Percentiles rank a stretch among this genome's conserved stretches.
These are phyloP conservation scores for Caranx melampygus DNA, from an alignment of 2,113 vertebrate species.

Conservation along the genomic window DNA sequence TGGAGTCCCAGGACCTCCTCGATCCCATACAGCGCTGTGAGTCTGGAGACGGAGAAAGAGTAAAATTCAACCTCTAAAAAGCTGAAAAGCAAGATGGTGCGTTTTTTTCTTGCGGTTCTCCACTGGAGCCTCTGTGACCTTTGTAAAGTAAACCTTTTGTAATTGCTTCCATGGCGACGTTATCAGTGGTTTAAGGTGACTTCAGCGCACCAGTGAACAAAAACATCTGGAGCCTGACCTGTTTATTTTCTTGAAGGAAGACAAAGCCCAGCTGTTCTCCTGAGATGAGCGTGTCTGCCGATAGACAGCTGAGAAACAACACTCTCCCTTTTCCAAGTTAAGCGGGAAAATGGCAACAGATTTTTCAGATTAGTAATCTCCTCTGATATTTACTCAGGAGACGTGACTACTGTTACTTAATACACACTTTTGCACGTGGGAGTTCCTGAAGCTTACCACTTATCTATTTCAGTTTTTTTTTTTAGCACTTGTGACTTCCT, in stretches of 20 bases:
- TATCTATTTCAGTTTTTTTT: background rate
- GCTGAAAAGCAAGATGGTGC: background rate
- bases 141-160: background rate
- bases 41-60: conserved; percentile 69
- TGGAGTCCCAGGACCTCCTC: conserved; percentile 86
- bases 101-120: background rate
- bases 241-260: conserved; percentile 29
- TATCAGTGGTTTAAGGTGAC: background rate
- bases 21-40: conserved; percentile 90
- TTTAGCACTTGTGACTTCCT: background rate
- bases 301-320: background rate
- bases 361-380: background rate
- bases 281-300: background rate
- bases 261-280: conserved; percentile 8
- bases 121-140: background rate
- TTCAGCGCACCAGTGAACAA: conserved; percentile 1
- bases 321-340: background rate
- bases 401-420: background rate
- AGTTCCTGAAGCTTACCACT: background rate
- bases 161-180: background rate
- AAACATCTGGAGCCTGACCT: conserved; percentile 28
- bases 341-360: background rate
- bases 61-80: background rate
- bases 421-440: background rate
- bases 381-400: background rate